Conservation (phyloP, 2,797 vertebrate species). For the Syngnathus rostellatus region DNA sequence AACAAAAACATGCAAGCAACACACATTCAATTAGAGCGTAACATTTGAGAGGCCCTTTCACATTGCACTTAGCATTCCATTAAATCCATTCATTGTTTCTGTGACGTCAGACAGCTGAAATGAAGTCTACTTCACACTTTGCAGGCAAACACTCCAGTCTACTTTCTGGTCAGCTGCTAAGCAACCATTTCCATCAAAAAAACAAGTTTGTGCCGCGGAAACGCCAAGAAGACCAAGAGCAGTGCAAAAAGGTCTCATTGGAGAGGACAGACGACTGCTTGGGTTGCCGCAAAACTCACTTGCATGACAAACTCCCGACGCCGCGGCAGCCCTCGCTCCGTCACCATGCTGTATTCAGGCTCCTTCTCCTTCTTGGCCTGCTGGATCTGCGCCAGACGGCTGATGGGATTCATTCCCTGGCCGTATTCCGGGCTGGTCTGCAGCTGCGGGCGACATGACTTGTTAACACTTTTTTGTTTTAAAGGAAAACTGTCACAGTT, state of each 20-base stretch:
- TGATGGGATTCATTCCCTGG: conserved; percentile 98
- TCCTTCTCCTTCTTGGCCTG: conserved; percentile 99
- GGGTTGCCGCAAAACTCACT: conserved; percentile 31
- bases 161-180: neutral
- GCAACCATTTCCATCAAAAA: neutral
- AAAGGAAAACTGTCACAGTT: neutral
- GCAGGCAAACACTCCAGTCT: neutral
- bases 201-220: neutral
- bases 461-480: neutral
- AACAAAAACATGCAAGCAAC: neutral
- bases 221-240: too few relatives aligned
- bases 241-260: neutral
- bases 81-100: too few relatives aligned
- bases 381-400: conserved; percentile 96
- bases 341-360: conserved; percentile 87
- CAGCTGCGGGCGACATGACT: conserved; percentile 58
- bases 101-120: too few relatives aligned
- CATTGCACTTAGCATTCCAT: too few relatives aligned
- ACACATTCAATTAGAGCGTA: conserved; percentile 1
- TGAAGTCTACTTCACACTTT: too few relatives aligned
- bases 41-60: too few relatives aligned
- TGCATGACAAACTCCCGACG: conserved; percentile 96
- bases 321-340: conserved; percentile 87
- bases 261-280: neutral
- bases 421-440: conserved; percentile 92